A percentile compares a stretch with the other conserved stretches of the same genome.
Conservation (phyloP, 2,888 invertebrate genomes). For the Fabriciana adippe region DNA sequence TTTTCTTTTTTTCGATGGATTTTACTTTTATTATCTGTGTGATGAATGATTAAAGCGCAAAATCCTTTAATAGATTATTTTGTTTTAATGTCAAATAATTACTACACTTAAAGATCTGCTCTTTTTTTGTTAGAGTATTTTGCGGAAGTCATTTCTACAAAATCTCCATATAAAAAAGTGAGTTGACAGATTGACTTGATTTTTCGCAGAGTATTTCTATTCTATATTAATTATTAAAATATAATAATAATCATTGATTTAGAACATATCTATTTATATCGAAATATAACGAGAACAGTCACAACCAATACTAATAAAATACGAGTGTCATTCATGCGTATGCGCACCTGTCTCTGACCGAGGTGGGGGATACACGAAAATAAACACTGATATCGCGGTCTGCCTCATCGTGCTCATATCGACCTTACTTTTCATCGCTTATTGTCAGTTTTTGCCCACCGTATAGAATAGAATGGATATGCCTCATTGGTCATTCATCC, state of each 20-base stretch:
- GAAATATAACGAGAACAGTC: constrained; percentile 12
- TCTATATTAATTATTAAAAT: no score
- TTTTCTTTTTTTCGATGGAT: constrained; percentile 54
- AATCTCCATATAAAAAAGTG: no score
- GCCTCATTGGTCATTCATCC: neutral
- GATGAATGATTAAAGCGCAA: neutral
- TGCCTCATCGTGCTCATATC: constrained; percentile 43
- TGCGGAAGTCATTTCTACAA: no score
- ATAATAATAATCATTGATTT: no score
- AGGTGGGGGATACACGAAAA: constrained; percentile 47
- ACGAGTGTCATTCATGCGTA: constrained; percentile 32
- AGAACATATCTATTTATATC: constrained; percentile 15
- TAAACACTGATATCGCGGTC: constrained; percentile 44
- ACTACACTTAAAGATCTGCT: no score
- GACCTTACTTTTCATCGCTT: constrained; percentile 67
- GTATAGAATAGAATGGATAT: constrained; percentile 49
- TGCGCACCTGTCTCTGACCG: constrained; percentile 42
- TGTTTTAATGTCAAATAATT: no score
- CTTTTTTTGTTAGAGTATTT: no score
- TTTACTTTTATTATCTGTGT: constrained; percentile 17
- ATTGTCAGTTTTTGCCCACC: constrained; percentile 61
- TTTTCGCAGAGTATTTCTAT: no score
- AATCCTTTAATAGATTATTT: no score
- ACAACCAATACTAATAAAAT: constrained; percentile 21
- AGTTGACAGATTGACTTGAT: no score